A percentile compares a stretch with the other conserved stretches of the same genome.
Evolutionary conservation across 2,797 vertebrate genomes (phyloP).

Genomic region (Eutrigla gurnardus): DNA sequence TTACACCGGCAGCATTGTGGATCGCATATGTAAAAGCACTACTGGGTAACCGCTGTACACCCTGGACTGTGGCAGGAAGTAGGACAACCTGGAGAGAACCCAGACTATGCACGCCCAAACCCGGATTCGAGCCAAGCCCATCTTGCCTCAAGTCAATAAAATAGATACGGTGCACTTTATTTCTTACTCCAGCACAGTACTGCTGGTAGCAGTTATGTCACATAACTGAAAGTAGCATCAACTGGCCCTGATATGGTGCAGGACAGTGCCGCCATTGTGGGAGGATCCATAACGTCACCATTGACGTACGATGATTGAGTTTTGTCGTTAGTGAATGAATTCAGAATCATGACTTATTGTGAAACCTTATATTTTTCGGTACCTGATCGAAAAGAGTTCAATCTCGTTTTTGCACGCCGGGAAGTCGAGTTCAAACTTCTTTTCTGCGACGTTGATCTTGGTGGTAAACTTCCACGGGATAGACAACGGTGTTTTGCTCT

Average conservation of each 20-base stretch:
- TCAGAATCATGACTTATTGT: background rate
- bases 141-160: background rate
- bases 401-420: slow-evolving; percentile 65
- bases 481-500: slow-evolving; percentile 55
- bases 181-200: background rate
- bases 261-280: background rate
- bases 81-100: no score
- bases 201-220: background rate
- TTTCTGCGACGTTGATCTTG: slow-evolving; percentile 73
- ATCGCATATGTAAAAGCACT: background rate
- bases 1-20: background rate
- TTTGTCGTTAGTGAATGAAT: background rate
- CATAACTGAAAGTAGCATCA: background rate
- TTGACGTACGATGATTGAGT: background rate
- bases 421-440: slow-evolving; percentile 75
- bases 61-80: no score
- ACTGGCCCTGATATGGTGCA: no score
- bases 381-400: slow-evolving; percentile 76
- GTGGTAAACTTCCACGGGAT: slow-evolving; percentile 78
- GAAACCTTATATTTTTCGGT: background rate
- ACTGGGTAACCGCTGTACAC: background rate
- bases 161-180: background rate
- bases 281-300: background rate
- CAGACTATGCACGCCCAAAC: no score
- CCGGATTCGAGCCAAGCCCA: no score